Evolutionary conservation across 1,140 invertebrate species (phyloP).

Genomic region (Ladona fulva): DNA sequence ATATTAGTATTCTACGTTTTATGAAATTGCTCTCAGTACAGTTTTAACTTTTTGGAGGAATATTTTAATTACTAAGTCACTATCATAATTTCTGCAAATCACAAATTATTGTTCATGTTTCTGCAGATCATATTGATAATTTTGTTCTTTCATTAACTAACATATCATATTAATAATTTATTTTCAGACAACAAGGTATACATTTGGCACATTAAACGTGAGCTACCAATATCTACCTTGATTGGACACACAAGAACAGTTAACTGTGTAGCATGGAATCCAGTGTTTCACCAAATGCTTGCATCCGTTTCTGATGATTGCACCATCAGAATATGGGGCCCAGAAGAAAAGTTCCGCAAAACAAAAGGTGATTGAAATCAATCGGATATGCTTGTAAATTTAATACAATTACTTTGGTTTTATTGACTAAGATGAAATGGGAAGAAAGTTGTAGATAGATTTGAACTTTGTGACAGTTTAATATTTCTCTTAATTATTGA

Average conservation of each 20-base stretch:
- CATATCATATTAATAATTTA: conserved; percentile 9
- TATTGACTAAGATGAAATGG: not conserved
- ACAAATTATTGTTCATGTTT: no score
- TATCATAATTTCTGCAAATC: no score
- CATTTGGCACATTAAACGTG: conserved; percentile 87
- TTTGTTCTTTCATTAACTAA: no score
- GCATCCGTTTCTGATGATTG: conserved; percentile 95
- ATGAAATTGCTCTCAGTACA: no score
- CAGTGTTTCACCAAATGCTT: conserved; percentile 84
- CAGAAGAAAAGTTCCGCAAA: conserved; percentile 39
- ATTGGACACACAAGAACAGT: conserved; percentile 89
- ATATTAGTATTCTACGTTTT: no score
- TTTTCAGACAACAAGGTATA: conserved; percentile 81
- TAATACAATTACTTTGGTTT: not conserved
- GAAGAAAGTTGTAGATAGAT: not conserved
- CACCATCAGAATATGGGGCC: conserved; percentile 91
- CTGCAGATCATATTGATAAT: no score
- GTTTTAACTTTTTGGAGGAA: no score
- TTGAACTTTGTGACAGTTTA: no score
- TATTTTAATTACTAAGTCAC: no score
- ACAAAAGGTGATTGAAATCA: not conserved
- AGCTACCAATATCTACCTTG: conserved; percentile 80
- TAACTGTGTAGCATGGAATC: conserved; percentile 98
- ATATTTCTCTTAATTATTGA: no score
- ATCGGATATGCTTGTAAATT: not conserved